Evolutionary conservation across 2,888 invertebrate species (phyloP).

Genomic region (Lagria hirta): DNA sequence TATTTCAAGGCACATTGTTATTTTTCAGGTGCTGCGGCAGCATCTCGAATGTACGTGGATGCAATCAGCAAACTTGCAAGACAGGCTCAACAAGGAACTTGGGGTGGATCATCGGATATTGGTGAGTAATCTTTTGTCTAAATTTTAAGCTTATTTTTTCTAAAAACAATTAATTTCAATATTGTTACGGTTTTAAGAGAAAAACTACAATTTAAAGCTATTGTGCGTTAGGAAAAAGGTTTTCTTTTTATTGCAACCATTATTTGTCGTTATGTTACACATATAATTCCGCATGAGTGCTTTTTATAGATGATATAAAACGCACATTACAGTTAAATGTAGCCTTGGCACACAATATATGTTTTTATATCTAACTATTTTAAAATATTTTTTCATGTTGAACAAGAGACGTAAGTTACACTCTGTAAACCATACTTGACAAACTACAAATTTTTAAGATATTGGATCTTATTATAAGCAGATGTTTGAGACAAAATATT

Average conservation of each 20-base stretch:
- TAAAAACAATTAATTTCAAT: constrained; percentile 11
- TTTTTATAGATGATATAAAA: constrained; percentile 27
- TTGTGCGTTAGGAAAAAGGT: constrained; percentile 6
- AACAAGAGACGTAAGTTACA: too few relatives aligned
- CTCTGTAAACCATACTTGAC: too few relatives aligned
- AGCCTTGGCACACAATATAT: too few relatives aligned
- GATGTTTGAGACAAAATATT: too few relatives aligned
- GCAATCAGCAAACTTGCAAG: constrained; percentile 83
- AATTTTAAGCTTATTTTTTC: constrained; percentile 2
- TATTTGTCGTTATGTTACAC: constrained; percentile 24
- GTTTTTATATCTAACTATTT: too few relatives aligned
- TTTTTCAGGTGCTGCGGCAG: constrained; percentile 80
- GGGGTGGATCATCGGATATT: constrained; percentile 88
- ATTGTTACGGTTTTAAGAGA: neutral
- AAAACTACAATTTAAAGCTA: constrained; percentile 3
- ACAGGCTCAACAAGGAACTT: constrained; percentile 87
- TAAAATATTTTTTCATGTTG: too few relatives aligned
- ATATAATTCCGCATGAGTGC: constrained; percentile 13
- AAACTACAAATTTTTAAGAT: too few relatives aligned
- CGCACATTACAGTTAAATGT: constrained; percentile 23
- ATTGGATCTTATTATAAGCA: too few relatives aligned
- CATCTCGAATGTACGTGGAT: constrained; percentile 84
- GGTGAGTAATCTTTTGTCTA: constrained; percentile 61
- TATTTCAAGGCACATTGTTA: constrained; percentile 25
- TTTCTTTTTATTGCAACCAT: constrained; percentile 11